These are phyloP conservation scores for Tupaia chinensis DNA, from an alignment of 2,113 vertebrate genomes.

Conservation along the genomic window DNA sequence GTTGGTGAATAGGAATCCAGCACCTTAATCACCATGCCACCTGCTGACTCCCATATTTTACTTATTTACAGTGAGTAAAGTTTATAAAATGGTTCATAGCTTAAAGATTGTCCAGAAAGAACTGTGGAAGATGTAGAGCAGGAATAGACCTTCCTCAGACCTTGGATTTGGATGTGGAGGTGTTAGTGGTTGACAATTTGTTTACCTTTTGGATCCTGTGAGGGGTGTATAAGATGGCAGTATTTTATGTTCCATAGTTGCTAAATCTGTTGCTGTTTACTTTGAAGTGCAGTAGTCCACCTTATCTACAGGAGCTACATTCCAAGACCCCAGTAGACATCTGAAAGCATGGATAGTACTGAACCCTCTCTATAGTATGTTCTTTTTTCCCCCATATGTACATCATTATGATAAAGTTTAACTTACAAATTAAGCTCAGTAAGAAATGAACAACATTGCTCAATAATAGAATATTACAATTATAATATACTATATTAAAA, in stretches of 20 bases:
- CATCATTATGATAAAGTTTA: too few relatives aligned
- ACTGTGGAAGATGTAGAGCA: neutral
- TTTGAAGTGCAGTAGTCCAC: neutral
- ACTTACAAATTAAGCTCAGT: too few relatives aligned
- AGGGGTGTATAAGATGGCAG: neutral
- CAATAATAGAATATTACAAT: too few relatives aligned
- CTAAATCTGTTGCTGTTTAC: constrained; percentile 1
- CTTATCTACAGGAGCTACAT: too few relatives aligned
- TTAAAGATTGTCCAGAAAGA: neutral
- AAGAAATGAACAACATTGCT: too few relatives aligned
- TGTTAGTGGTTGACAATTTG: neutral
- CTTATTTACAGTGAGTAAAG: neutral
- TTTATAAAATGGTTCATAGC: neutral
- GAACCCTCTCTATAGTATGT: too few relatives aligned
- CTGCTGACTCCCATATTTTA: neutral
- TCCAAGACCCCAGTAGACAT: too few relatives aligned
- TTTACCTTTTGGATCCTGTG: neutral
- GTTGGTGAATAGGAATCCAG: too few relatives aligned
- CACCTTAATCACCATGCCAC: too few relatives aligned
- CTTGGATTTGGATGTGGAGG: neutral
- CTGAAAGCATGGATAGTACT: too few relatives aligned
- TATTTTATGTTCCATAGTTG: neutral
- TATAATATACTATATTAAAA: too few relatives aligned
- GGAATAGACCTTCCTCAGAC: neutral
- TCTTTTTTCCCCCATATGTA: too few relatives aligned